Conservation (phyloP, 37 sponge, comb jelly and placozoan species). For the Cladorhizidae sp. region DNA sequence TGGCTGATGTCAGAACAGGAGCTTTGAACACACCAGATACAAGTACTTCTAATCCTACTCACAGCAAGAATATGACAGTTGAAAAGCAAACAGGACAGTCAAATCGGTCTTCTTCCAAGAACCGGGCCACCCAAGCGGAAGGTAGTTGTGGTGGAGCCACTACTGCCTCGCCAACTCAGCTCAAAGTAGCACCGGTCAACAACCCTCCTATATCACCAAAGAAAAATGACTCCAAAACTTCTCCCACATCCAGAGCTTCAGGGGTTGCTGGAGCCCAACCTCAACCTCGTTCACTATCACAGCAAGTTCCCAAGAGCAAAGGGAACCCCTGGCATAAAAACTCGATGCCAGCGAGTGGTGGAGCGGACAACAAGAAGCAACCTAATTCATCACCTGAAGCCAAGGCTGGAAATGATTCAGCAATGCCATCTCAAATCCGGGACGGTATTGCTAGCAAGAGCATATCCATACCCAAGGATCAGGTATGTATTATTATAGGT, state of each 20-base stretch:
- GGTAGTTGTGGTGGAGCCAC: background rate
- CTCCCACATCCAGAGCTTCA: background rate
- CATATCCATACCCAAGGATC: slow-evolving; percentile 45
- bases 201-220: slow-evolving; percentile 18
- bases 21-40: background rate
- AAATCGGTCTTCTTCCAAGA: background rate
- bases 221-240: slow-evolving; percentile 20
- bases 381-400: background rate
- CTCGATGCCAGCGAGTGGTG: background rate
- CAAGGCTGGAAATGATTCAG: background rate
- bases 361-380: background rate
- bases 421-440: background rate
- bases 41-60: background rate
- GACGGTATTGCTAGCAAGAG: slow-evolving; percentile 19
- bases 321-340: slow-evolving; percentile 59
- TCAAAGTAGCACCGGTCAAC: slow-evolving; percentile 1
- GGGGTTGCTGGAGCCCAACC: background rate
- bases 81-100: slow-evolving; percentile 1
- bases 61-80: slow-evolving; percentile 14
- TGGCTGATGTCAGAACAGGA: slow-evolving; percentile 24
- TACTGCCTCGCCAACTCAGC: background rate
- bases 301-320: slow-evolving; percentile 28
- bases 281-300: background rate
- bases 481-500: background rate
- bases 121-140: background rate